phyloP scores from a whole-genome alignment of 1,140 invertebrate genomes.

The Parapsyche elsis region DNA sequence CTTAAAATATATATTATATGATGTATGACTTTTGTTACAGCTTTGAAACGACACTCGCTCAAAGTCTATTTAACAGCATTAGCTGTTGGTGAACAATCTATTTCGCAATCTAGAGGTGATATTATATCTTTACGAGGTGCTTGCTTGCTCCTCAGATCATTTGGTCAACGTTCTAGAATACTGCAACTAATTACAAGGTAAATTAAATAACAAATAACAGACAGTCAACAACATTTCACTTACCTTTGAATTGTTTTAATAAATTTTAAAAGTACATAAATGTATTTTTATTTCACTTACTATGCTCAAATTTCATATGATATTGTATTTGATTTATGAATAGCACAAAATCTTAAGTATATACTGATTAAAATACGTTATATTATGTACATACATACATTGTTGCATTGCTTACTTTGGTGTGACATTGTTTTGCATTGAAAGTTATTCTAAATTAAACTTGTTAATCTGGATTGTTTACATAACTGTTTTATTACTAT shows the following conservation, averaged over 20 bases:
- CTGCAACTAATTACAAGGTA: conserved; percentile 75
- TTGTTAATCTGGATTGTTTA: too few relatives aligned
- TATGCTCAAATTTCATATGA: neutral
- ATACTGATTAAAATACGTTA: neutral
- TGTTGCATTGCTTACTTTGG: too few relatives aligned
- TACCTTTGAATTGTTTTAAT: too few relatives aligned
- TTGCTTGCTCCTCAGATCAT: conserved; percentile 69
- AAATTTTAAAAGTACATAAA: too few relatives aligned
- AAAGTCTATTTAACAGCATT: conserved; percentile 73
- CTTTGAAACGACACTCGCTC: conserved; percentile 64
- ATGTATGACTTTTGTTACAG: conserved; percentile 58
- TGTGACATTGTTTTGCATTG: too few relatives aligned
- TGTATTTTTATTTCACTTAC: too few relatives aligned
- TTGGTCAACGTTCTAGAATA: conserved; percentile 72
- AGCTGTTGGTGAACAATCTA: conserved; percentile 65
- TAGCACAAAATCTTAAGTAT: neutral
- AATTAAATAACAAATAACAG: conserved; percentile 20
- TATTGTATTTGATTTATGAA: neutral
- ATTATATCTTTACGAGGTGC: conserved; percentile 68
- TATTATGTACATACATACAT: too few relatives aligned
- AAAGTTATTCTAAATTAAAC: too few relatives aligned
- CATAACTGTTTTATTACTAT: too few relatives aligned
- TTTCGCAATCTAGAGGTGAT: conserved; percentile 57
- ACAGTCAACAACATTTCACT: too few relatives aligned
- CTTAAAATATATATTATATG: neutral